A percentile compares a stretch with the other conserved stretches of the same genome.
phyloP scores from a whole-genome alignment of 2,113 vertebrate species.

The Festucalex cinctus region DNA sequence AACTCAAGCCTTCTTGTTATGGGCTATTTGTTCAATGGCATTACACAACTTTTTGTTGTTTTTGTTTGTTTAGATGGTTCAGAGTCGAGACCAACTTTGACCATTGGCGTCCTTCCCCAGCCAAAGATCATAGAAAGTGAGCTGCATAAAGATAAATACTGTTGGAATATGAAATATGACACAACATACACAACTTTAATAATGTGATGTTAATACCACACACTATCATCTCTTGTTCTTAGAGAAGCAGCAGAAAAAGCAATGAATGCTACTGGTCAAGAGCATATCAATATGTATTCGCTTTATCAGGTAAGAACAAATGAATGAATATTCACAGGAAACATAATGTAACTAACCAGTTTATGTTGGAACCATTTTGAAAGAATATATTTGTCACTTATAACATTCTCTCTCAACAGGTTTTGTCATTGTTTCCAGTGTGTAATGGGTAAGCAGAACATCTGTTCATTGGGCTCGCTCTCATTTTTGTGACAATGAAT shows the following conservation, averaged over 20 bases:
- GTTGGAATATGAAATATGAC: background rate
- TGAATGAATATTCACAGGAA: background rate
- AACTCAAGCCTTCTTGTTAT: no score
- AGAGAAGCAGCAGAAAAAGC: constrained; percentile 84
- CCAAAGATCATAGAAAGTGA: constrained; percentile 80
- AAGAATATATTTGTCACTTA: background rate
- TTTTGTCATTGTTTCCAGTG: constrained; percentile 66
- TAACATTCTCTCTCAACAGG: constrained; percentile 39
- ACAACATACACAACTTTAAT: background rate
- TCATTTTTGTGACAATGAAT: background rate
- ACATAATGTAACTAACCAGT: accelerated
- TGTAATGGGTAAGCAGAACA: constrained; percentile 65
- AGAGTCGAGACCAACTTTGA: constrained; percentile 93
- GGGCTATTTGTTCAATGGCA: background rate
- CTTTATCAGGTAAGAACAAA: constrained; percentile 79
- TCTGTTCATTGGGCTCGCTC: background rate
- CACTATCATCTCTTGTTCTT: constrained; percentile 17
- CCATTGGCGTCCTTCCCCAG: constrained; percentile 83
- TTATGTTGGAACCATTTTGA: background rate
- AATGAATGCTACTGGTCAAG: constrained; percentile 83
- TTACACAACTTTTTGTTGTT: background rate
- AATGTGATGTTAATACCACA: background rate
- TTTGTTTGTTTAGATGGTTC: constrained; percentile 80
- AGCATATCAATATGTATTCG: constrained; percentile 73
- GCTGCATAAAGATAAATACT: background rate